Evolutionary conservation across 64 coral and sea anemone species (phyloP).

Genomic region (Astreopora myriophthalma): DNA sequence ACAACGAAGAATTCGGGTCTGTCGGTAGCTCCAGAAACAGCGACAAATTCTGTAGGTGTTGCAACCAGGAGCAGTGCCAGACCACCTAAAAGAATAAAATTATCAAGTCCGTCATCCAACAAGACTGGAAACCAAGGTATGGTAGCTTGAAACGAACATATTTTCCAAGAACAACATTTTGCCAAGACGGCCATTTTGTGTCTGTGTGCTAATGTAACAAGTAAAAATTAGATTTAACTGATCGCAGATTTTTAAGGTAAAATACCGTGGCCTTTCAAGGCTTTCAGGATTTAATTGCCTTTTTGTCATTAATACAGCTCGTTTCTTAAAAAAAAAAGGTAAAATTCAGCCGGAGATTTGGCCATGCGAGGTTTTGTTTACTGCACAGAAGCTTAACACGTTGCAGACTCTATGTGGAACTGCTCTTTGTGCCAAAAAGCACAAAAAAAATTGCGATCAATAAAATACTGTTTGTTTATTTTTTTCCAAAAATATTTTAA

Average conservation of each 20-base stretch:
- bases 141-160: not conserved
- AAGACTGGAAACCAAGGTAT: slow-evolving; percentile 60
- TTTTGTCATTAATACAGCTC: not conserved
- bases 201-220: not conserved
- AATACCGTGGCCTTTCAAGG: not conserved
- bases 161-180: not conserved
- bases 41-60: slow-evolving; percentile 40
- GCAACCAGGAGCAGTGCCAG: slow-evolving; percentile 67
- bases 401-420: not conserved
- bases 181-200: slow-evolving; percentile 31
- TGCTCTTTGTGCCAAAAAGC: not conserved
- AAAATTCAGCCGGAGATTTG: not conserved
- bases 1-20: slow-evolving; percentile 47
- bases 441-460: not conserved
- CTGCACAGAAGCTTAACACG: no score
- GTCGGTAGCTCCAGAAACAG: slow-evolving; percentile 10
- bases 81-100: slow-evolving; percentile 65
- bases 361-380: not conserved
- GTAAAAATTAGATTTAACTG: not conserved
- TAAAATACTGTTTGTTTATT: no score
- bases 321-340: not conserved
- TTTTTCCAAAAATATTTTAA: no score
- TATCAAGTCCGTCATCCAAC: not conserved
- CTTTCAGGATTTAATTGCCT: not conserved
- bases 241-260: not conserved